Base-by-base conservation (phyloP, 1,140 invertebrate species). In the Pseudomyrmex pallidus region DNA sequence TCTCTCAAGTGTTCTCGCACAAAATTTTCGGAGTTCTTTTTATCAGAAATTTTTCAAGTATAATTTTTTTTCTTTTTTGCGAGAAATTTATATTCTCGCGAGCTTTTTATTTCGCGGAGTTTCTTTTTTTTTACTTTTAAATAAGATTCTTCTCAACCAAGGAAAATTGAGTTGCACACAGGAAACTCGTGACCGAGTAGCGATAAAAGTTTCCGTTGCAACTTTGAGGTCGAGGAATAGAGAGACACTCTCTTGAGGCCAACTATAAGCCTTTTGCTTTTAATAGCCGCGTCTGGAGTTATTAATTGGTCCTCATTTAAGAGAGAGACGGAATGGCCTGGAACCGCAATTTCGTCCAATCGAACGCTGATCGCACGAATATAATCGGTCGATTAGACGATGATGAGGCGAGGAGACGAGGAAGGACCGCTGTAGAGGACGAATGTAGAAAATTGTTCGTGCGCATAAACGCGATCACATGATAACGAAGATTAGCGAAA, bases 291-390 rank as follows among this genome's bases (percentile, higher is more conserved):
- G 66, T 80, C 66, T 80, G 46, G 10, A 20, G 46, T 72, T 72
- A 48, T 80, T 80, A 80, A 80, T 80, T 80, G 22, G 76, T 78
- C 66, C 66, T 80, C 66, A 70, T 59, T 78, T 50, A 59, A 52
- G 20, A 25, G 15, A 9, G 17, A 35, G 35, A 35, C n/a, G n/a
- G n/a, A n/a, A n/a, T 67, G 74, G 64, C 52, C 25, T 25, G 64
- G 15, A 64, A 3, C 22, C 44, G 66, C 66, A 80, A 80, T 80
- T 80, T 80, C 20, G 67, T 72, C 66, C 66, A 80, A 80, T 80
- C 76, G 46, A 72, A 48, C 76, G 35, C 10, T 48, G 54, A 50
- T 72, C 66, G 44, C 46, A 17, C 46, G 20, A 80, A 25, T 25
- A 78, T 48, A 78, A 78, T 72, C 22, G 44, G 12, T n/a, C n/a